Base-by-base conservation (phyloP, 2,797 vertebrate species). In the Syngnathus rostellatus region DNA sequence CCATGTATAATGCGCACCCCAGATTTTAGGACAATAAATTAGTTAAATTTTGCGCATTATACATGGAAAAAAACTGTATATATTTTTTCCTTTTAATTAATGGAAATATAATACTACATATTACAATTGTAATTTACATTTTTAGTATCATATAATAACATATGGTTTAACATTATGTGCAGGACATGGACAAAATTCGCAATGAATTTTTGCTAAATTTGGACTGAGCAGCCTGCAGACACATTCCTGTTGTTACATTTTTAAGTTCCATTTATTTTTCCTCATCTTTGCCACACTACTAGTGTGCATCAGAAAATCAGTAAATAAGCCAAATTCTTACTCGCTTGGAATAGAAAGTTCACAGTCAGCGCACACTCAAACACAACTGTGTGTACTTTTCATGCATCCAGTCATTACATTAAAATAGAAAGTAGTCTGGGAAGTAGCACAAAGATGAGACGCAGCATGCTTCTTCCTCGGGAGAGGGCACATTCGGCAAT, bases 391-490 rank as follows among this genome's bases (percentile, higher is more conserved):
- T 25, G 55, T 37, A 37, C 55, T 25, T 37, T 39, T 31, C 31
- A 9, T 39, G 19, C 57, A 59, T 37, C 37, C 38, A 37, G 9
- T 8, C 14, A 60, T 16, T 9, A 62, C 6, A 66, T 61, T 19
- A 71, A 67, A 69, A 76, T 64, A 72, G 77, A 79, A 74, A 71
- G 72, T 53, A 68, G 58, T 71, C 37, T 73, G 82, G 78, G 68
- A 83, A 80, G 80, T 68, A 76, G 76, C 59, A 53, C 74, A 78
- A 75, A 69, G 67, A 77, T 77, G 75, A 83, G 72, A 58, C 85
- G 21, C 81, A 82, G 80, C 74, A 25, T 79, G 84, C 64, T 74
- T 82, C 73, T 74, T 75, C 85, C 65, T 68, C 31, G 67, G 64
- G 71, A 76, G 70, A 63, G 66, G 45, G 4, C 43, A 62, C 75